A percentile compares a stretch with the other conserved stretches of the same genome.
These are phyloP conservation scores for Diprion similis DNA, from an alignment of 1,140 invertebrate genomes.

Conservation along the genomic window DNA sequence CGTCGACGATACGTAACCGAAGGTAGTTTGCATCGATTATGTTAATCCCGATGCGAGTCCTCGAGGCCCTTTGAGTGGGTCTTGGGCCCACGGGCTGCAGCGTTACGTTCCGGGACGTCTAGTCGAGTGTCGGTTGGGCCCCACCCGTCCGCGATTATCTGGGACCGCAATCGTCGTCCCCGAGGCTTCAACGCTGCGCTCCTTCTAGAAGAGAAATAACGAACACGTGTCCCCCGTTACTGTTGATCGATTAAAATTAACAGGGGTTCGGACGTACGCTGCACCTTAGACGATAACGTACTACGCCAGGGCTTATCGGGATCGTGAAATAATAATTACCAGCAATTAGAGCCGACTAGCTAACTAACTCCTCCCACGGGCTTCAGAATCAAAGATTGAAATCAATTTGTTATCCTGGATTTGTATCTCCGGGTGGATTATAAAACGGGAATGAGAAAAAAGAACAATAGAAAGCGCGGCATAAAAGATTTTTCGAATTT, in stretches of 20 bases:
- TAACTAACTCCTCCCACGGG: too few species aligned
- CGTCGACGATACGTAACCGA: background rate
- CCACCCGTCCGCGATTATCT: background rate
- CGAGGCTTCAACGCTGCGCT: background rate
- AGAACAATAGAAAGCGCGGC: too few species aligned
- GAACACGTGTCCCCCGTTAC: background rate
- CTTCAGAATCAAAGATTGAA: too few species aligned
- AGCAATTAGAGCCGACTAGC: too few species aligned
- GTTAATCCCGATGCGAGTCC: background rate
- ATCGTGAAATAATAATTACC: too few species aligned
- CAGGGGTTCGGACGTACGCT: background rate
- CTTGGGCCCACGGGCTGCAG: background rate
- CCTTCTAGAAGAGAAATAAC: background rate
- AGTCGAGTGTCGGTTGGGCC: background rate
- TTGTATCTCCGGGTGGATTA: too few species aligned
- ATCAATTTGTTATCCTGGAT: too few species aligned
- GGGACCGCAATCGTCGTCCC: background rate
- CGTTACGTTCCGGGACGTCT: too few species aligned
- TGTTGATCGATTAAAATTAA: slow-evolving; percentile 5
- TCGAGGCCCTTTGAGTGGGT: background rate
- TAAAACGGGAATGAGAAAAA: too few species aligned
- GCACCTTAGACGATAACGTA: background rate
- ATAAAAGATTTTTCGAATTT: too few species aligned
- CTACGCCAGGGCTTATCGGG: too few species aligned
- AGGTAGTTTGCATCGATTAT: slow-evolving; percentile 7